phyloP scores from a whole-genome alignment of 2,113 vertebrate genomes.

The Atrichornis clamosus region DNA sequence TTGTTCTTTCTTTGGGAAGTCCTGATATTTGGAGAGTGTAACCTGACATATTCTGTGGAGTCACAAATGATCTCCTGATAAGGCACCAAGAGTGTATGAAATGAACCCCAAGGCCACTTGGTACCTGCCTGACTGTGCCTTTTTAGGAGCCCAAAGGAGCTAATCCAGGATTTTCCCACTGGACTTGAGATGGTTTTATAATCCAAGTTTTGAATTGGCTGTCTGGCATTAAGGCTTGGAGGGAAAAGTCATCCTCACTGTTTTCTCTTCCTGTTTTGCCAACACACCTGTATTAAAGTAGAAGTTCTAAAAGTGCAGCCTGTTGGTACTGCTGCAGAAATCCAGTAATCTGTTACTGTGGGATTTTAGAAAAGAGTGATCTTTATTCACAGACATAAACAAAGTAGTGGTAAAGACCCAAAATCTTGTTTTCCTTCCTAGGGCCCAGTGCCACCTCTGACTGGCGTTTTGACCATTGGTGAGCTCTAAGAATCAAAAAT shows the following conservation, averaged over 20 bases:
- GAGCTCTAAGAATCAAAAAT: neutral
- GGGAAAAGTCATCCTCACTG: neutral
- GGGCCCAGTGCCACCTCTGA: neutral
- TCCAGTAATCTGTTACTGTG: neutral
- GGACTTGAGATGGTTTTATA: neutral
- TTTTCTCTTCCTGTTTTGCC: neutral
- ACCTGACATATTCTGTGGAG: neutral
- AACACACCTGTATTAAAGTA: fast-evolving
- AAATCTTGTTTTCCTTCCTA: neutral
- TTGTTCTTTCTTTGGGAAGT: neutral
- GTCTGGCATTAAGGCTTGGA: neutral
- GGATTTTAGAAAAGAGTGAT: neutral
- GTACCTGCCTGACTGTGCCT: neutral
- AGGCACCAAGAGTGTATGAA: neutral
- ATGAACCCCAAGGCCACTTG: neutral
- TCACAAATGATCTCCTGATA: neutral
- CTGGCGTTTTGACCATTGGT: neutral
- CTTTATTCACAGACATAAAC: neutral
- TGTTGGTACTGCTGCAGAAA: neutral
- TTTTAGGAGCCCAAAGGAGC: neutral
- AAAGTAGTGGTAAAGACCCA: neutral
- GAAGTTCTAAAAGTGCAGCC: neutral
- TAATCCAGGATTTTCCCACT: neutral
- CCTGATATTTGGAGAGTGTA: neutral
- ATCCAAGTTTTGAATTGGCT: neutral